Base-by-base conservation (phyloP, 2,113 vertebrate species). In the Leuciscus idus region DNA sequence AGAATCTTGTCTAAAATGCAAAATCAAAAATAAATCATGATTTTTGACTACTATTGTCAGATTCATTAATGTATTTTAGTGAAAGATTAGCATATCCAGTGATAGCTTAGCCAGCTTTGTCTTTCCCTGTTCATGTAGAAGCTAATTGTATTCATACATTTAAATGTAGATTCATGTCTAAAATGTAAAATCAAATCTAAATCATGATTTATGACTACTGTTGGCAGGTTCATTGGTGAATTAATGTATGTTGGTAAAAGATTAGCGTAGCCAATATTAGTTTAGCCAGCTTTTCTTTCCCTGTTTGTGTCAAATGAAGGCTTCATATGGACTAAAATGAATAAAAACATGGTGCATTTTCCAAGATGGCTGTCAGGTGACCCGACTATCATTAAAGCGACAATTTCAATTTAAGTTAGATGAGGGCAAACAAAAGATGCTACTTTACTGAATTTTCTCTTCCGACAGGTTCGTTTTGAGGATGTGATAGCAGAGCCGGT, bases 401-500 rank as follows among this genome's bases (percentile, higher is more conserved):
- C 19, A 57, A 23, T 0, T 36, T 36, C 0, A 2, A 19, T 33
- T 68, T 19, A 33, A 33, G 33, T 15, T 2, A 66, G 62, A 68
- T 33, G 30, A 33, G 2, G 70, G 26, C 2, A n/a, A 50, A 55
- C 2, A 15, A 59, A n/a, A n/a, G 2, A 21, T 68, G 26, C 11
- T 70, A 6, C 3, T 68, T n/a, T 23, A 26, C n/a, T 28, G 23
- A 66, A 19, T 85, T 11, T 85, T 52, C 55, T 23, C 28, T n/a
- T 64, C 43, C 1, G 43, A 48, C 70, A 95, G 95, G 93, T 96
- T 72, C 91, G 86, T 6, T 96, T 95, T 90, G 94, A 95, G 89
- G 95, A 96, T 74, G 94, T 95, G 83, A 96, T 96, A 6, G 94
- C 94, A 2, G 95, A 96, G 89, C 94, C 95, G 0, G 89, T 89